Evolutionary conservation across 2,113 vertebrate species (phyloP).

Genomic region (Grallaria varia): DNA sequence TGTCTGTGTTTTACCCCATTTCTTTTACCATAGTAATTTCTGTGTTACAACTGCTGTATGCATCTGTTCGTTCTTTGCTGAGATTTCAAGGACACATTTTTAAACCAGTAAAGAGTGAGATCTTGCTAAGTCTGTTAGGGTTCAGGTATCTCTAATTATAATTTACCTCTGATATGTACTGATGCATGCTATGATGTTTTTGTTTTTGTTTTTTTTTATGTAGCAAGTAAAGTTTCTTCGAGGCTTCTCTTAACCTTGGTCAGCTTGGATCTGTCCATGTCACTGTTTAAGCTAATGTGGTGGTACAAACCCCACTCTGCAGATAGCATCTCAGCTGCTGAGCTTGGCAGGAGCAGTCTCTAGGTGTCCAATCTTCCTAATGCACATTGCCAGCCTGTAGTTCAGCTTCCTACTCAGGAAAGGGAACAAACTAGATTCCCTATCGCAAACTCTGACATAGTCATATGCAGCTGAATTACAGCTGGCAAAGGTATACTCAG

Average conservation of each 20-base stretch:
- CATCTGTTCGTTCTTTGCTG: neutral
- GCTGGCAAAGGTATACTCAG: neutral
- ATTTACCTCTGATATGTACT: neutral
- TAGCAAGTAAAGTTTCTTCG: neutral
- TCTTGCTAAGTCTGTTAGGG: neutral
- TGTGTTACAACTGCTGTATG: neutral
- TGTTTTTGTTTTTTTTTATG: no score
- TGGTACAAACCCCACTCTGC: neutral
- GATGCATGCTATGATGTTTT: neutral
- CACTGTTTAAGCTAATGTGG: neutral
- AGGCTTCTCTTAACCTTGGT: neutral
- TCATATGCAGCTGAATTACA: neutral
- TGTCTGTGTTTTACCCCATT: accelerated
- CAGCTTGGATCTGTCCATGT: neutral
- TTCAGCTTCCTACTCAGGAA: neutral
- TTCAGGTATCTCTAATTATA: neutral
- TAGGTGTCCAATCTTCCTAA: neutral
- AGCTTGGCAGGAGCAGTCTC: neutral
- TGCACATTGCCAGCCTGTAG: neutral
- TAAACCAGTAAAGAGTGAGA: neutral
- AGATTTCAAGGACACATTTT: neutral
- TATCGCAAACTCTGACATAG: neutral
- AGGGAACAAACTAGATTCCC: neutral
- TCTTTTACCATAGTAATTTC: neutral
- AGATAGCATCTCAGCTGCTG: neutral